Evolutionary conservation across 2,888 invertebrate genomes (phyloP), one percentile per base, ranked within the genome.

Genomic region (Macaria liturata): DNA sequence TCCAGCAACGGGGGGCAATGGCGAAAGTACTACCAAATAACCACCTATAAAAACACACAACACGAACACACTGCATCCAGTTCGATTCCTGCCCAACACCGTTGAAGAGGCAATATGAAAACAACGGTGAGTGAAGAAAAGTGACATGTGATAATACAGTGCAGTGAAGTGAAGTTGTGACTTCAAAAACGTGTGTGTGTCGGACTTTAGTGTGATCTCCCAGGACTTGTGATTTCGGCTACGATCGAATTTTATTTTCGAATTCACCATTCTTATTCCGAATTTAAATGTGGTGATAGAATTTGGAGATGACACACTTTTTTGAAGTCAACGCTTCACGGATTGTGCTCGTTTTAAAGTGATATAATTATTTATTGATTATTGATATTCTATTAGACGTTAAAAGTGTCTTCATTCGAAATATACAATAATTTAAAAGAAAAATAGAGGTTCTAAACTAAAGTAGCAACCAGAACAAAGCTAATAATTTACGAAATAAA

Each of bases 1-100:
- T 82, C 85, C 83, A 80, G 77, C 78, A 64, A 69, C 79, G 79
- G 80, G 82, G 83, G 88, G 89, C 91, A 87, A 73, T 81, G 82
- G 91, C 91, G 91, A 91, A 91, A 91, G 91, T 91, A 79, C 81
- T 76, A 77, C 87, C 85, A 85, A 88, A 90, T 86, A 90, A 84
- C 85, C 86, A 88, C 85, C 87, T 91, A 91, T 91, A 91, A 88
- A 91, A 86, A 88, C 89, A 80, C 86, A 82, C 81, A 80, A 77
- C 88, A 77, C 84, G 67, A 74, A 70, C 73, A 68, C 69, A 76
- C 71, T 69, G 81, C 82, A 91, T 91, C 91, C 91, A 91, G 91
- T 91, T 80, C 87, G 80, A 83, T 78, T 90, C 91, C 91, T 84
- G 86, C 80, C 84, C 82, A 83, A 83, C 86, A 88, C 83, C 84